Base-by-base conservation (phyloP, 2,888 invertebrate genomes). In the Syrista parreyssii region DNA sequence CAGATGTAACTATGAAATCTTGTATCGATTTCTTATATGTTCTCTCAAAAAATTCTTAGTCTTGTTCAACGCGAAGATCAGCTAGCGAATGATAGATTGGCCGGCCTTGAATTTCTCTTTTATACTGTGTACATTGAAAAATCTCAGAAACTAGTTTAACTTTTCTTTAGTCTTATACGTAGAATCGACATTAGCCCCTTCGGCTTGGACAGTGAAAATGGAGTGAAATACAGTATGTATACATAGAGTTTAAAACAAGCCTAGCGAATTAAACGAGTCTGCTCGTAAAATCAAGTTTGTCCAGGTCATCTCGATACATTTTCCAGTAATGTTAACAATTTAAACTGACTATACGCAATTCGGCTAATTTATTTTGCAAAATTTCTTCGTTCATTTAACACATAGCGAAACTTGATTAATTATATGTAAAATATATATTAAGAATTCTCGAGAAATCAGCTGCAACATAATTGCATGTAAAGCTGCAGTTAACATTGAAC, bases 31-130 rank as follows among this genome's bases (percentile, higher is more conserved):
- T 55, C 23, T 23, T 55, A 23, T 55, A 15, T 55, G 55, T 23
- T 55, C 23, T 55, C 23, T 23, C 23, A 55, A 23, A 23, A 55
- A 55, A 55, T 55, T 55, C 55, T 23, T 55, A 55, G 55, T 23
- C 55, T 40, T 6, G 23, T 55, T 55, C 55, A 55, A 9, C 9
- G 9, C 84, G 77, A 85, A 81, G 84, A 84, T 85, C 81, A 84
- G 81, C 84, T 79, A 79, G 83, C 81, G 86, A 91, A 88, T 91
- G 90, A 90, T 86, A 86, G 83, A 88, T 87, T 87, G 79, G 80
- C 78, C 84, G 86, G 87, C 88, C 88, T 87, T 87, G 89, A 89
- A 91, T 90, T 89, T 91, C 91, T 89, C 90, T 88, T 91, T 91
- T 91, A 91, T 91, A 91, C 88, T 86, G 76, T 79, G 82, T 78